Conservation (phyloP, 2,888 invertebrate species). For the Tenthredo livida region DNA sequence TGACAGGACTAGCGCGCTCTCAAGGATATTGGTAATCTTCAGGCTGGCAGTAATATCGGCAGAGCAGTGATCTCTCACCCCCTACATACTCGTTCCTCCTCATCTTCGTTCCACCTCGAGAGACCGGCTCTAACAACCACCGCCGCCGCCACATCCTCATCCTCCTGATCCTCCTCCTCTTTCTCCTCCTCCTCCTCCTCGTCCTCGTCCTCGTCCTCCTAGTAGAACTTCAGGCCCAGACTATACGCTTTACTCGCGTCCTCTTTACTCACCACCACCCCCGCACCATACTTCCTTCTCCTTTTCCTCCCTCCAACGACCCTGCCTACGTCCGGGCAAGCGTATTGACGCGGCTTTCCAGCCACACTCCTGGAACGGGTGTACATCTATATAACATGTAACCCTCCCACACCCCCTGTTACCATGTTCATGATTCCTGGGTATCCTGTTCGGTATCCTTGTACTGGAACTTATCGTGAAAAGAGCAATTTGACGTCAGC, state of each 20-base stretch:
- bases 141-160: slow-evolving; percentile 51
- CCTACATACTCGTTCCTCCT: slow-evolving; percentile 47
- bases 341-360: slow-evolving; percentile 74
- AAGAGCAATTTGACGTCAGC: neutral
- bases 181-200: slow-evolving; percentile 23
- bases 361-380: slow-evolving; percentile 68
- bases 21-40: slow-evolving; percentile 78
- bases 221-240: slow-evolving; percentile 36
- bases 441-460: slow-evolving; percentile 18
- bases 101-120: slow-evolving; percentile 56
- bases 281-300: slow-evolving; percentile 58
- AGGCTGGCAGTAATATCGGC: slow-evolving; percentile 76
- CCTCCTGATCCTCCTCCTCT: neutral
- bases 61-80: slow-evolving; percentile 77
- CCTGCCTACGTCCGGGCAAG: slow-evolving; percentile 65
- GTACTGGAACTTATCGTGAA: neutral
- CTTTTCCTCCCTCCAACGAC: slow-evolving; percentile 47
- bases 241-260: slow-evolving; percentile 42
- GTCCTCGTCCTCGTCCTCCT: slow-evolving; percentile 50
- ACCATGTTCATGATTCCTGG: neutral
- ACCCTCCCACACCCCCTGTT: slow-evolving; percentile 11
- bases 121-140: slow-evolving; percentile 53
- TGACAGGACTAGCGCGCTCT: slow-evolving; percentile 76
- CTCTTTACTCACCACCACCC: slow-evolving; percentile 39
- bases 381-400: slow-evolving; percentile 38